Conservation (phyloP, 1,140 invertebrate species). For the Forficula auricularia region DNA sequence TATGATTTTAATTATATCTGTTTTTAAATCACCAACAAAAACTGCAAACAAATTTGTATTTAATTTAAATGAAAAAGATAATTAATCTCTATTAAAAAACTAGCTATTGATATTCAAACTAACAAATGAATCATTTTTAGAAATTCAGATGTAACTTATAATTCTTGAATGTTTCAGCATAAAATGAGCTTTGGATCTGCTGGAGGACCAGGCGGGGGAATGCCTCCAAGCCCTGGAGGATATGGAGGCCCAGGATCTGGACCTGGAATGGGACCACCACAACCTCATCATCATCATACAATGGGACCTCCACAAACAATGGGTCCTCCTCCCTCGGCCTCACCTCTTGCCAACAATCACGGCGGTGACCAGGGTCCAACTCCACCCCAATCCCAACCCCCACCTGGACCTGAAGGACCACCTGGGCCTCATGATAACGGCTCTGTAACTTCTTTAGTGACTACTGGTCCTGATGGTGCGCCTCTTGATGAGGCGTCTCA, state of each 20-base stretch:
- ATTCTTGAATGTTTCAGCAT: conserved; percentile 39
- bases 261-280: conserved; percentile 20
- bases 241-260: conserved; percentile 33
- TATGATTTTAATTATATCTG: too few relatives aligned
- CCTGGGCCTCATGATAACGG: conserved; percentile 35
- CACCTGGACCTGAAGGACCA: conserved; percentile 21
- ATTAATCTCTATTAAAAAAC: too few relatives aligned
- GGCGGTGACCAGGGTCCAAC: conserved; percentile 32
- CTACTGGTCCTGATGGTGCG: conserved; percentile 70
- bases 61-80: too few relatives aligned
- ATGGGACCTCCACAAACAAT: conserved; percentile 15
- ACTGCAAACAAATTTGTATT: too few relatives aligned
- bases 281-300: conserved; percentile 10
- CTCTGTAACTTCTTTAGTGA: conserved; percentile 66
- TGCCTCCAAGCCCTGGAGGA: conserved; percentile 32
- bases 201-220: conserved; percentile 31
- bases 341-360: conserved; percentile 26
- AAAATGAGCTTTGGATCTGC: conserved; percentile 36
- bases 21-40: too few relatives aligned
- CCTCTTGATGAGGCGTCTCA: conserved; percentile 76
- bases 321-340: conserved; percentile 21
- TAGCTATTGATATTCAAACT: too few relatives aligned
- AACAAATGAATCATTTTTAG: too few relatives aligned
- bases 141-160: too few relatives aligned
- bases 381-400: conserved; percentile 37